Conservation (phyloP, 23 tunicate genomes). For the Oikopleura albicans region DNA sequence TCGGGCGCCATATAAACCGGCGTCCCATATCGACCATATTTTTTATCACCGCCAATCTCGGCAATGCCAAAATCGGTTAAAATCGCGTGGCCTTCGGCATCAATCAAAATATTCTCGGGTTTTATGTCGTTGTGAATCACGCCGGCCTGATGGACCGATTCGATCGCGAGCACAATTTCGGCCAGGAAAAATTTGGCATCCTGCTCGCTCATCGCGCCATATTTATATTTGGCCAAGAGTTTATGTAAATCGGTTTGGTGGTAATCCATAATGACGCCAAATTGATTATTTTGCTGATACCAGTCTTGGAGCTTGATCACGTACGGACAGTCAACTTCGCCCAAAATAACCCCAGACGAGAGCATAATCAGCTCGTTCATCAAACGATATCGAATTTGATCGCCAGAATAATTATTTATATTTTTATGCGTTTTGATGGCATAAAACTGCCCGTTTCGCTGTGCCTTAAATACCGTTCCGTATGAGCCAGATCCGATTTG, state of each 20-base stretch:
- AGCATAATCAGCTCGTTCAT: background rate
- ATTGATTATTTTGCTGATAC: background rate
- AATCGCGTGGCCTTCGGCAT: background rate
- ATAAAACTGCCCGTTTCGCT: background rate
- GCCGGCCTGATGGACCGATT: background rate
- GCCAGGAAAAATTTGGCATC: background rate
- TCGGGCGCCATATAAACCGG: slow-evolving; percentile 8
- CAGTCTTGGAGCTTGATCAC: background rate
- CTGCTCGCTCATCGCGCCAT: background rate
- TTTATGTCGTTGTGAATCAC: background rate
- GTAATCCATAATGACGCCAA: background rate
- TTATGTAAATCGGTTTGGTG: background rate
- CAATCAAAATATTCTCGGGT: background rate
- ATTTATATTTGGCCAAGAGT: background rate
- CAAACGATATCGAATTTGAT: background rate
- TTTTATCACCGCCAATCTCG: background rate
- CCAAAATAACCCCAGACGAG: background rate
- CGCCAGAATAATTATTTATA: background rate
- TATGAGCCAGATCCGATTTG: slow-evolving; percentile 5
- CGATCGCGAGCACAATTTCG: slow-evolving; percentile 1
- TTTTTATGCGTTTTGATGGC: slow-evolving; percentile 16
- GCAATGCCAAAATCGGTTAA: background rate
- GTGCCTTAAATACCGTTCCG: background rate
- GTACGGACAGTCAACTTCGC: background rate
- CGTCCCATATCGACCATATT: background rate